Evolutionary conservation across 2,888 invertebrate species (phyloP).

Genomic region (Globia sparganii): DNA sequence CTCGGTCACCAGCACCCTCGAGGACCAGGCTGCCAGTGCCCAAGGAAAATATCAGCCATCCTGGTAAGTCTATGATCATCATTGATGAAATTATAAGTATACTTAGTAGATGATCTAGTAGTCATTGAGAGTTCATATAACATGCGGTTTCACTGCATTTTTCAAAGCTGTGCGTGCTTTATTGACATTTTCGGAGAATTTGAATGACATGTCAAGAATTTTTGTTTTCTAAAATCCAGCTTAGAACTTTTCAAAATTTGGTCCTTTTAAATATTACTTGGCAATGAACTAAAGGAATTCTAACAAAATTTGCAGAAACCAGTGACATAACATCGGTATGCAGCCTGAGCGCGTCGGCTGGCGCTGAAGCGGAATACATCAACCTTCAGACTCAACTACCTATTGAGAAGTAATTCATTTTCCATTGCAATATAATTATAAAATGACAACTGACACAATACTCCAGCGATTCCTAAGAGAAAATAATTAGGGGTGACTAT

Average conservation of each 20-base stretch:
- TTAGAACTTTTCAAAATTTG: not conserved
- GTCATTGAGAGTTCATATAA: not conserved
- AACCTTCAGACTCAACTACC: constrained; percentile 79
- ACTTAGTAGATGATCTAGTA: not conserved
- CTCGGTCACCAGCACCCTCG: constrained; percentile 82
- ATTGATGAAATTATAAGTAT: not conserved
- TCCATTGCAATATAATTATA: too few species aligned
- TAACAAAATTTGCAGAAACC: constrained; percentile 88
- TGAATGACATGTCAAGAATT: not conserved
- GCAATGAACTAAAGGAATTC: not conserved
- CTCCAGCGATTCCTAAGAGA: not conserved
- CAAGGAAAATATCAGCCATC: constrained; percentile 91
- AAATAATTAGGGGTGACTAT: not conserved
- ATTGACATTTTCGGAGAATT: not conserved
- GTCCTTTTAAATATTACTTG: not conserved
- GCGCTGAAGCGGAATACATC: constrained; percentile 89
- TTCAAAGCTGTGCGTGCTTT: not conserved
- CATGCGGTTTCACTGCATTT: not conserved
- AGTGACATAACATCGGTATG: constrained; percentile 94
- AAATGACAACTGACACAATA: not conserved
- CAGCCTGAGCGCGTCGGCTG: constrained; percentile 92
- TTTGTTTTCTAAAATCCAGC: not conserved
- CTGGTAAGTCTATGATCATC: constrained; percentile 75
- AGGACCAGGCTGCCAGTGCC: constrained; percentile 86
- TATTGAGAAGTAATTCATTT: constrained; percentile 75